These are phyloP conservation scores for Tigriopus japonicus DNA, from an alignment of 1,140 invertebrate genomes.

Conservation along the genomic window DNA sequence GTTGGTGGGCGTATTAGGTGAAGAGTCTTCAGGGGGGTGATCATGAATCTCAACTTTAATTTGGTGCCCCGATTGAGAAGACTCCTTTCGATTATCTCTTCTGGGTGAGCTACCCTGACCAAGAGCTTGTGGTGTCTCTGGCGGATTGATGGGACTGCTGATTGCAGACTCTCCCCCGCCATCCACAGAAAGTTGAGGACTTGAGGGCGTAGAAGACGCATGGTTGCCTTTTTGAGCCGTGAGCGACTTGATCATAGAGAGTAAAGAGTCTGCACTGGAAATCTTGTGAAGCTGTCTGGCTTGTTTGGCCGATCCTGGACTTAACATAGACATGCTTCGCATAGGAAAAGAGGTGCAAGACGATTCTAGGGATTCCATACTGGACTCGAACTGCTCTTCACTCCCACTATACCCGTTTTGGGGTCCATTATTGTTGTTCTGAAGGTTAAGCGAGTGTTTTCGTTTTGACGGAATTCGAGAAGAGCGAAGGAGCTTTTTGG, in stretches of 20 bases:
- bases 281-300: constrained; percentile 29
- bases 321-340: background rate
- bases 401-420: constrained; percentile 13
- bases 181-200: constrained; percentile 31
- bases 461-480: constrained; percentile 2
- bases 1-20: constrained; percentile 27
- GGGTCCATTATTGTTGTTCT: no score
- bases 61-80: constrained; percentile 1
- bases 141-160: background rate
- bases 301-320: constrained; percentile 16
- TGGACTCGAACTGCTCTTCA: constrained; percentile 18
- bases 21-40: background rate
- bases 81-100: no score
- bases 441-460: background rate
- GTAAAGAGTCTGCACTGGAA: constrained; percentile 48
- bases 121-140: background rate
- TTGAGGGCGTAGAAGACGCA: constrained; percentile 23
- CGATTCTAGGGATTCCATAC: constrained; percentile 16
- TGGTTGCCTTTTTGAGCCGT: background rate
- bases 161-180: constrained; percentile 18
- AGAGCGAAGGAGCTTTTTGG: constrained; percentile 16
- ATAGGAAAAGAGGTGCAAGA: constrained; percentile 13
- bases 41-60: background rate
- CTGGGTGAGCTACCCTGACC: no score
- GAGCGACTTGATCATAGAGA: constrained; percentile 39